These are phyloP conservation scores for Ramphastos sulfuratus DNA, from an alignment of 2,113 vertebrate genomes.

Conservation along the genomic window DNA sequence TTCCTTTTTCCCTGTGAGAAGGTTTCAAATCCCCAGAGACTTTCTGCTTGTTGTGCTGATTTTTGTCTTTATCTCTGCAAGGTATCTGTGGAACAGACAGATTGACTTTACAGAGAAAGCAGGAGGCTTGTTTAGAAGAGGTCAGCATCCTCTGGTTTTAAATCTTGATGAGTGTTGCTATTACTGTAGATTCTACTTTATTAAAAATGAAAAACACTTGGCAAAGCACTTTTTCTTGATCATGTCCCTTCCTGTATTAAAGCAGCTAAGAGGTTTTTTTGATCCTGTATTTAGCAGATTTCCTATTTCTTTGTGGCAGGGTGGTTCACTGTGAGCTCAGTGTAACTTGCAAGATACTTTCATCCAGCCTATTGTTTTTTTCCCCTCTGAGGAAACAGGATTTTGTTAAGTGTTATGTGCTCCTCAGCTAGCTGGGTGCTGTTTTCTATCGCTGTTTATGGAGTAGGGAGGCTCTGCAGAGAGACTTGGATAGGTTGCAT, in stretches of 20 bases:
- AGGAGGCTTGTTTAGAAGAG: background rate
- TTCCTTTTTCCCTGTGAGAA: background rate
- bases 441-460: background rate
- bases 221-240: background rate
- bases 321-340: background rate
- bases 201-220: conserved; percentile 21
- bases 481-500: too few species aligned
- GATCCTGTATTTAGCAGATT: background rate
- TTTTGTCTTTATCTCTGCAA: background rate
- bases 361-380: background rate
- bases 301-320: background rate
- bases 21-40: conserved; percentile 2
- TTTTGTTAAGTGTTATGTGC: background rate
- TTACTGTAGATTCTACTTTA: conserved; percentile 23
- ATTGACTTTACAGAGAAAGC: background rate
- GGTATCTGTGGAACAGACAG: background rate
- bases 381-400: background rate
- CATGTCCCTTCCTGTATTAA: background rate
- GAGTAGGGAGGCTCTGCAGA: too few species aligned
- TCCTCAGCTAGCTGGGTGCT: background rate
- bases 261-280: conserved; percentile 5
- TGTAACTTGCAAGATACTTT: background rate
- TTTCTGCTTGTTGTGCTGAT: background rate
- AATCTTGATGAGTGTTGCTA: background rate
- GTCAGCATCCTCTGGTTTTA: background rate